Evolutionary conservation across 2,113 vertebrate species (phyloP).

Genomic region (Neogobius melanostomus): DNA sequence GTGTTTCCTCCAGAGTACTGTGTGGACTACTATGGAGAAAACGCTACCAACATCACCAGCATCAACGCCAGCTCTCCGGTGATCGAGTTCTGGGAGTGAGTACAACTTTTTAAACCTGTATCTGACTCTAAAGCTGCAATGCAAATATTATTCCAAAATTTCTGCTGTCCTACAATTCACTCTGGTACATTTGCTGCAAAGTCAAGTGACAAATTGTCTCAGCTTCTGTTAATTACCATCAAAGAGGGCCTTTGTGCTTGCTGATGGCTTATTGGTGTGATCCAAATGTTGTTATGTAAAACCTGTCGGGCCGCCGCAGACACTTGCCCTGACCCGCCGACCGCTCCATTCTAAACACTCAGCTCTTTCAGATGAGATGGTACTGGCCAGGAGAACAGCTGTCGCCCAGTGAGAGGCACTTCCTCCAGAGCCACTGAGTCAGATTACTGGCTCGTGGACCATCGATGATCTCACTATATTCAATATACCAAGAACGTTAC

Average conservation of each 20-base stretch:
- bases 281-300: conserved; percentile 5
- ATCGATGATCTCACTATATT: not conserved
- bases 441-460: conserved; percentile 55
- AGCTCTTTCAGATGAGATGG: conserved; percentile 73
- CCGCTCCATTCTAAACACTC: conserved; percentile 71
- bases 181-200: conserved; percentile 5
- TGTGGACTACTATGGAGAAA: conserved; percentile 91
- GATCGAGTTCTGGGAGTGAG: conserved; percentile 99
- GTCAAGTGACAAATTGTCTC: not conserved
- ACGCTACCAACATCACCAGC: conserved; percentile 88
- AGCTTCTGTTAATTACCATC: conserved; percentile 15
- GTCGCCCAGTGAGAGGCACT: conserved; percentile 72
- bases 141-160: too few species aligned
- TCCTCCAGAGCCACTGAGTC: conserved; percentile 64
- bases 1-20: conserved; percentile 82
- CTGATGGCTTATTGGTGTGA: not conserved
- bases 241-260: not conserved
- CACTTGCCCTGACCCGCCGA: conserved; percentile 21
- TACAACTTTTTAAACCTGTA: conserved; percentile 50
- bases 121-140: not conserved
- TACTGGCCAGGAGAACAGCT: conserved; percentile 68
- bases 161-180: not conserved
- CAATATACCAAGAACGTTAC: not conserved
- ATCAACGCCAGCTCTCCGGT: conserved; percentile 93
- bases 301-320: conserved; percentile 19